phyloP scores from a whole-genome alignment of 2,113 vertebrate genomes.

The Lophura nycthemera region DNA sequence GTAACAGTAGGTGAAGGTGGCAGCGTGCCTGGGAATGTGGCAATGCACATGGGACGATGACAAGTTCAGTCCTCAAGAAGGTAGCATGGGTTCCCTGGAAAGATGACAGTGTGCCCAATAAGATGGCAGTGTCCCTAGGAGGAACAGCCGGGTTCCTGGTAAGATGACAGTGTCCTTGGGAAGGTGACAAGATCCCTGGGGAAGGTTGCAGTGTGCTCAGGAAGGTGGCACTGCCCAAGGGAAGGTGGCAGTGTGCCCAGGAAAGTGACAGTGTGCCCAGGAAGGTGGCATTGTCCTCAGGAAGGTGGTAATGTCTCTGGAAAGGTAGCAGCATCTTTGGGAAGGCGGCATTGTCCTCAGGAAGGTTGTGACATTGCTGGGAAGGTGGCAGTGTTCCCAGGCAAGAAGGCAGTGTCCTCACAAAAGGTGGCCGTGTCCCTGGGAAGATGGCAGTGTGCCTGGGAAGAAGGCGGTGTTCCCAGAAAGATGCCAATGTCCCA shows the following conservation, averaged over 20 bases:
- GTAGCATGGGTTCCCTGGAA: no score
- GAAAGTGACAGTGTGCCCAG: not conserved
- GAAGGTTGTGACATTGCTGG: not conserved
- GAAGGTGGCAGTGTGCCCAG: not conserved
- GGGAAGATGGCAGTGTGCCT: not conserved
- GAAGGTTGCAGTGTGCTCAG: not conserved
- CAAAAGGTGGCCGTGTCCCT: not conserved
- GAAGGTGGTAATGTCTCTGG: not conserved
- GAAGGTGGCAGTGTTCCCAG: not conserved
- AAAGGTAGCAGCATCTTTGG: not conserved
- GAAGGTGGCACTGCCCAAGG: not conserved
- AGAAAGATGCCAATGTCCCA: not conserved
- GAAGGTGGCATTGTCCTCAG: not conserved
- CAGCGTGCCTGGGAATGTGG: not conserved
- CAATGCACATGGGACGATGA: no score
- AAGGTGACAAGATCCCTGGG: no score
- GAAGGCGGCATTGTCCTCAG: not conserved
- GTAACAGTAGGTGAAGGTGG: not conserved
- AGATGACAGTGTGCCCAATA: not conserved
- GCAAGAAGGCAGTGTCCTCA: not conserved
- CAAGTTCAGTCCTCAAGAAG: not conserved
- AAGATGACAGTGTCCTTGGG: no score
- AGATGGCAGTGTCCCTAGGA: not conserved
- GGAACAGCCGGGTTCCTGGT: no score
- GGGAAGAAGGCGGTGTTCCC: not conserved